Evolutionary conservation across 2,113 vertebrate genomes (phyloP).

Genomic region (Gasterosteus aculeatus): DNA sequence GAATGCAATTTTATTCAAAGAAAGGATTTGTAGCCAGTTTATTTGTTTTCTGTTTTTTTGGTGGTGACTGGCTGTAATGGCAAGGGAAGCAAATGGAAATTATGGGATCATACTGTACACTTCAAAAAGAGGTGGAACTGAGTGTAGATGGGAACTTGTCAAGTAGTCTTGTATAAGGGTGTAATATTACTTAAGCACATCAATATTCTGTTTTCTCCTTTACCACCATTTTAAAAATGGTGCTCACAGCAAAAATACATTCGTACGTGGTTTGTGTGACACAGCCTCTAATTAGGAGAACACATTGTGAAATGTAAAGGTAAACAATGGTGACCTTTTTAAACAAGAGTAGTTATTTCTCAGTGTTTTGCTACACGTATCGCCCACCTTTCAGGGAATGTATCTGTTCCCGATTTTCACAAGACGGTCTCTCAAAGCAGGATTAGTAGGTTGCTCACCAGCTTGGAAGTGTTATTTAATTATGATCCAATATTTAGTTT

Average conservation of each 20-base stretch:
- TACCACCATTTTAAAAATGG: slow-evolving; percentile 69
- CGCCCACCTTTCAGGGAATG: slow-evolving; percentile 42
- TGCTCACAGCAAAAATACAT: slow-evolving; percentile 42
- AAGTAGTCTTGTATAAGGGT: slow-evolving; percentile 62
- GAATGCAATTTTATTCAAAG: slow-evolving; percentile 74
- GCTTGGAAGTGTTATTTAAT: slow-evolving; percentile 9
- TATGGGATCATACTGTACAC: slow-evolving; percentile 68
- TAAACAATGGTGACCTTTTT: slow-evolving; percentile 26
- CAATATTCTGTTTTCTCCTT: slow-evolving; percentile 65
- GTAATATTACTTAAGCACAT: slow-evolving; percentile 72
- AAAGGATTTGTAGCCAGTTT: slow-evolving; percentile 63
- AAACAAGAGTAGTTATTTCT: neutral
- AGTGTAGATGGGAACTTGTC: slow-evolving; percentile 63
- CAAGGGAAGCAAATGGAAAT: slow-evolving; percentile 60
- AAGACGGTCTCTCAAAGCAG: slow-evolving; percentile 4
- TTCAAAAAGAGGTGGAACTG: slow-evolving; percentile 45
- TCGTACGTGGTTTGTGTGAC: slow-evolving; percentile 55
- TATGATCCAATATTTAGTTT: no score
- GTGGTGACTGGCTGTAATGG: slow-evolving; percentile 56
- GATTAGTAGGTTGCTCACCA: slow-evolving; percentile 4
- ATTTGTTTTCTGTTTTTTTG: slow-evolving; percentile 23
- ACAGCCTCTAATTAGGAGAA: slow-evolving; percentile 36
- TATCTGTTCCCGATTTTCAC: slow-evolving; percentile 19
- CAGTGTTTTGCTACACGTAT: slow-evolving; percentile 36
- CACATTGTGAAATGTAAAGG: slow-evolving; percentile 42